Evolutionary conservation across 2,888 invertebrate genomes (phyloP).

Genomic region (Trilocha varians): DNA sequence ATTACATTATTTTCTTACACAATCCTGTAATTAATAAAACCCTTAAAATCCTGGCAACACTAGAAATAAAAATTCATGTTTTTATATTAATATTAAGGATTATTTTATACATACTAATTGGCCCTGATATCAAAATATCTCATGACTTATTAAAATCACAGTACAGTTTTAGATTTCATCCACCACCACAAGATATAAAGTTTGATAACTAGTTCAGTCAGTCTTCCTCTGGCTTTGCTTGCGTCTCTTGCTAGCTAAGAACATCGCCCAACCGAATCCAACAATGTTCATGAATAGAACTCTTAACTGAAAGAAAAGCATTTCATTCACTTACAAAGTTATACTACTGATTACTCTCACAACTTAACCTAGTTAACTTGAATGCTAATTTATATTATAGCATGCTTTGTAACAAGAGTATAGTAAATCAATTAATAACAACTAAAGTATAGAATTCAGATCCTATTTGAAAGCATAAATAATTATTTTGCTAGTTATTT

Average conservation of each 20-base stretch:
- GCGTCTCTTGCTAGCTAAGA: constrained; percentile 79
- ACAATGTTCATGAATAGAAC: constrained; percentile 84
- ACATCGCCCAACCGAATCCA: constrained; percentile 85
- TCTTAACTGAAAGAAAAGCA: constrained; percentile 74
- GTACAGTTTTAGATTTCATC: constrained; percentile 14
- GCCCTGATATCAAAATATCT: constrained; percentile 1
- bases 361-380: too few relatives aligned
- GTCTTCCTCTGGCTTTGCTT: constrained; percentile 55
- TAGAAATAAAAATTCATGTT: too few relatives aligned
- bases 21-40: not conserved
- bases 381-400: too few relatives aligned
- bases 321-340: too few relatives aligned
- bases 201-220: constrained; percentile 16
- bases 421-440: too few relatives aligned
- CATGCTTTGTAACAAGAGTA: too few relatives aligned
- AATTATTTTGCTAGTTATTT: too few relatives aligned
- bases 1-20: not conserved
- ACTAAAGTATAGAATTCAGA: too few relatives aligned
- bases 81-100: too few relatives aligned
- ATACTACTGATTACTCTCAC: too few relatives aligned
- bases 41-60: too few relatives aligned
- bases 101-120: not conserved
- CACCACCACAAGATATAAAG: constrained; percentile 20
- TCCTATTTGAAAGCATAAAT: too few relatives aligned
- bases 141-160: constrained; percentile 16